Percentiles rank a stretch among this genome's conserved stretches.
Evolutionary conservation across 2,113 vertebrate genomes (phyloP).

Genomic region (Myotis davidii): DNA sequence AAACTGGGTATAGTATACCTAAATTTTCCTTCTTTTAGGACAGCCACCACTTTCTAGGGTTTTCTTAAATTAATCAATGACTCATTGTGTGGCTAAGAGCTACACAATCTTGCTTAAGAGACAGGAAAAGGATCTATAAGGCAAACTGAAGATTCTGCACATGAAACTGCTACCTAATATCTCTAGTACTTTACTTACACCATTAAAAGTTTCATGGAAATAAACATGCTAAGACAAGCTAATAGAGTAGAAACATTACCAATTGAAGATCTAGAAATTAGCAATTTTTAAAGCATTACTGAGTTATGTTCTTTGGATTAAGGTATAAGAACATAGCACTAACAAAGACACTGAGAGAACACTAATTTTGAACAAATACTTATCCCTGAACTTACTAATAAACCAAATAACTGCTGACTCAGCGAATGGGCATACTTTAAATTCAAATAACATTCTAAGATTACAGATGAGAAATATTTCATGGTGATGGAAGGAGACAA

Average conservation of each 20-base stretch:
- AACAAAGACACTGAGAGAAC: constrained; percentile 36
- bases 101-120: neutral
- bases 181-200: constrained; percentile 27
- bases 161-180: neutral
- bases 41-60: neutral
- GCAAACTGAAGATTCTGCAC: constrained; percentile 15
- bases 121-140: neutral
- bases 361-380: constrained; percentile 20
- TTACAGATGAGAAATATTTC: neutral
- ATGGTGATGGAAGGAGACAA: neutral
- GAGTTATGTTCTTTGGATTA: neutral
- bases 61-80: constrained; percentile 41
- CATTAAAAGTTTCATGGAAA: constrained; percentile 2
- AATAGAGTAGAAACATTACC: neutral
- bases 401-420: neutral
- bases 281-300: neutral
- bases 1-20: neutral
- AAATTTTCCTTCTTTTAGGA: neutral
- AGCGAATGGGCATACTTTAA: constrained; percentile 16
- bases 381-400: neutral
- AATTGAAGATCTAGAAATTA: neutral
- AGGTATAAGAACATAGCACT: neutral
- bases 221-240: neutral
- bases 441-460: neutral
- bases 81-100: neutral